Percentiles rank a stretch among this genome's conserved stretches.
phyloP scores from a whole-genome alignment of 2,113 vertebrate species.

The Siniperca knerii region DNA sequence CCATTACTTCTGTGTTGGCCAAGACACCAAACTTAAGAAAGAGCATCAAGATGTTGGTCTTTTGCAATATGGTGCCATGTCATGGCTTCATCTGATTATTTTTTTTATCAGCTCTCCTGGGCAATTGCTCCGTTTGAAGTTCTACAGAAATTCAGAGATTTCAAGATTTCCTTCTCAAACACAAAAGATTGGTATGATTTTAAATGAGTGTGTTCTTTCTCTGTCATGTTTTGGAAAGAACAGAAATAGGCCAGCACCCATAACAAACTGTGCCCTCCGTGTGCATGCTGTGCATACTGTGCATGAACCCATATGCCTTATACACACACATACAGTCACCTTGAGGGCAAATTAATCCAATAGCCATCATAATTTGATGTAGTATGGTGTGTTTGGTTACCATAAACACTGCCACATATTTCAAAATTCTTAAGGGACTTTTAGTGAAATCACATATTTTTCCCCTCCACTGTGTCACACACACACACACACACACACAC shows the following conservation, averaged over 20 bases:
- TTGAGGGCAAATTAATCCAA: slow-evolving; percentile 4
- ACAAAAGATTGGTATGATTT: slow-evolving; percentile 20
- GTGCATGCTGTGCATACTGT: background rate
- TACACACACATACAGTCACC: background rate
- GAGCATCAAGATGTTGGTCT: background rate
- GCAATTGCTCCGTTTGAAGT: slow-evolving; percentile 19
- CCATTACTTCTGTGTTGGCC: background rate
- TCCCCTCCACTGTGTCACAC: background rate
- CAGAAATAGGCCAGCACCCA: background rate
- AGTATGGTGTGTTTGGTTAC: background rate
- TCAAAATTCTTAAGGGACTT: background rate
- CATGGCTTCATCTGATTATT: slow-evolving; percentile 8
- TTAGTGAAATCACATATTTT: background rate
- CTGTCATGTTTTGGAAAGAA: background rate
- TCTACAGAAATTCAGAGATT: slow-evolving; percentile 9
- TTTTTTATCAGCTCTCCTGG: slow-evolving; percentile 9
- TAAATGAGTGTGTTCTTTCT: background rate
- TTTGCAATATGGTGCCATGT: background rate
- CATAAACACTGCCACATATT: slow-evolving; percentile 9
- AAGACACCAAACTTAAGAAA: background rate
- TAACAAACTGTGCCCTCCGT: background rate
- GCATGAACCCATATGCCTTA: background rate
- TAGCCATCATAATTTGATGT: slow-evolving; percentile 7
- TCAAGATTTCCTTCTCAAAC: slow-evolving; percentile 19
- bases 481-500: slow-evolving; percentile 24